These are phyloP conservation scores for Ceratina japonica DNA, from an alignment of 1,140 invertebrate species.

Conservation along the genomic window DNA sequence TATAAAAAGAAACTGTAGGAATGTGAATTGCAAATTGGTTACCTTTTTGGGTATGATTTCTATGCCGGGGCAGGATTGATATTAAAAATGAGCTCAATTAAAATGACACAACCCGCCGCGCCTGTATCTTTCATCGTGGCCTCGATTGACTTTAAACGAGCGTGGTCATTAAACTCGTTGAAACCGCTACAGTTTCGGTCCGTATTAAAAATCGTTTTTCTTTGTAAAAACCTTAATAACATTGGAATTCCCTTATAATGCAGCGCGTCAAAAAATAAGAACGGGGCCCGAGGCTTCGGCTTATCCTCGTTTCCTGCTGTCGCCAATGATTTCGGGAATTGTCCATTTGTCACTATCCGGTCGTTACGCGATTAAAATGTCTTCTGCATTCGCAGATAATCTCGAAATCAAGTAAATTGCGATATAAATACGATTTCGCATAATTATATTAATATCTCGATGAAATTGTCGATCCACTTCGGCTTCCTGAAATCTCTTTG, in stretches of 20 bases:
- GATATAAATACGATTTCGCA: too few species aligned
- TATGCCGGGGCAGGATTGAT: neutral
- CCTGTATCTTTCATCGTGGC: slow-evolving; percentile 19
- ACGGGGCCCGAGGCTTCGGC: neutral
- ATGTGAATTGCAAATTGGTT: neutral
- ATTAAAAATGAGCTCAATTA: slow-evolving; percentile 27
- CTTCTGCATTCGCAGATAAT: too few species aligned
- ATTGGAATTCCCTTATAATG: slow-evolving; percentile 17
- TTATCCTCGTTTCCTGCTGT: slow-evolving; percentile 3
- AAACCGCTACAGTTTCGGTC: neutral
- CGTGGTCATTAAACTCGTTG: slow-evolving; percentile 18
- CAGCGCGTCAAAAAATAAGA: neutral
- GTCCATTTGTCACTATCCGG: neutral
- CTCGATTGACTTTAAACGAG: slow-evolving; percentile 35
- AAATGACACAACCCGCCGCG: slow-evolving; percentile 8
- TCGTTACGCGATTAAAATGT: neutral
- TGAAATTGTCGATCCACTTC: too few species aligned
- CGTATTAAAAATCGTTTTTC: slow-evolving; percentile 28
- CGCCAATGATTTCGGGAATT: neutral
- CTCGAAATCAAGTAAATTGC: too few species aligned
- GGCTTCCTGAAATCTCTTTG: too few species aligned
- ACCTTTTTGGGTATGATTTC: neutral
- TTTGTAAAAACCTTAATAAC: slow-evolving; percentile 23
- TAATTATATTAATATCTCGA: too few species aligned
- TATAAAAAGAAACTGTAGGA: too few species aligned